Evolutionary conservation across 2,113 vertebrate genomes (phyloP).

Genomic region (Caracal caracal): DNA sequence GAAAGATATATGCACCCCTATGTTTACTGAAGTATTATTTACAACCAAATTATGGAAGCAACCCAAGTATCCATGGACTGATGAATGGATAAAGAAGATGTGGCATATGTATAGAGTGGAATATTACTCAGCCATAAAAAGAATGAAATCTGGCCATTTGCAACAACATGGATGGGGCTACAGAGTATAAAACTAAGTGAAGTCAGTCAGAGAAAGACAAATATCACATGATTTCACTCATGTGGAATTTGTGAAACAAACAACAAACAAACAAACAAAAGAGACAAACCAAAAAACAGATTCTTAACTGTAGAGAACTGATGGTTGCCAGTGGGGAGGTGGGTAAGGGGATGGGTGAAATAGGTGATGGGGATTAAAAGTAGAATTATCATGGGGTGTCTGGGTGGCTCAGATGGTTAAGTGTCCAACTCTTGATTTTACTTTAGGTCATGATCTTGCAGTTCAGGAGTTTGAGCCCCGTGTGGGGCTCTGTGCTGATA

Average conservation of each 20-base stretch:
- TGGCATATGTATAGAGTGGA: neutral
- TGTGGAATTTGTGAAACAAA: too few species aligned
- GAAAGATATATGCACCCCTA: neutral
- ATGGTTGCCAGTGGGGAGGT: neutral
- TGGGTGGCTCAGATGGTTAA: too few species aligned
- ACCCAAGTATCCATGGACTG: neutral
- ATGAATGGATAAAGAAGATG: neutral
- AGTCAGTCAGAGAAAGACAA: neutral
- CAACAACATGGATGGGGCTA: neutral
- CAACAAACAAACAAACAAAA: neutral
- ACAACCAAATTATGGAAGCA: neutral
- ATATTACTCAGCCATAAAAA: neutral
- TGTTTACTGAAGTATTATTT: neutral
- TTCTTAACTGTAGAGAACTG: neutral
- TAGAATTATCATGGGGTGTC: neutral
- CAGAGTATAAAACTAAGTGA: neutral
- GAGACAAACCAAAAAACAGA: neutral
- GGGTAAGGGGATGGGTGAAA: neutral
- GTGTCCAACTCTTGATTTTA: too few species aligned
- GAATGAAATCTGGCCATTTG: neutral
- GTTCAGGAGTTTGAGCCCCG: too few species aligned
- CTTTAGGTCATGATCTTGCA: too few species aligned
- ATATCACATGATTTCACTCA: neutral
- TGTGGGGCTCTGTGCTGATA: too few species aligned
- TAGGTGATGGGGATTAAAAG: neutral